Base-by-base conservation (phyloP, 2,113 vertebrate genomes). In the Todiramphus saurophagus region DNA sequence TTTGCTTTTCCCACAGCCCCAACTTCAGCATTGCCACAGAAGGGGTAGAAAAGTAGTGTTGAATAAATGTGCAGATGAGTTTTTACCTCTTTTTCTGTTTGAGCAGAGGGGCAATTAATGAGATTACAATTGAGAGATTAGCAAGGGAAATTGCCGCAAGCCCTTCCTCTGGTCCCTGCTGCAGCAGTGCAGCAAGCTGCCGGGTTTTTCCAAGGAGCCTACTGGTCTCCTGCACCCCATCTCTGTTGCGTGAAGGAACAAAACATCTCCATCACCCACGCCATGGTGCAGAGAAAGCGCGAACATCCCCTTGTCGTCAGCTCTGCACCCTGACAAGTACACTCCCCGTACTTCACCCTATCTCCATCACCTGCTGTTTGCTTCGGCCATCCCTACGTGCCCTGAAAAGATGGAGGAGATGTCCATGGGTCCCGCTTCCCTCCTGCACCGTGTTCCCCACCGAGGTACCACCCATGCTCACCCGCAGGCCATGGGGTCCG, bases 41-140 rank as follows among this genome's bases (percentile, higher is more conserved):
- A 82, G 55, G 64, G 53, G 41, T 39, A 70, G 66, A 60, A 79
- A 96, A 94, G 81, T 37, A 41, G 48, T 0, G 0, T 2, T 59
- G 83, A 94, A 94, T 58, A 73, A 91, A 79, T 0, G 14, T 1
- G 0, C 58, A 23, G 89, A 87, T 64, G 78, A 85, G 89, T 84
- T 96, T 88, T 90, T 92, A 21, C 60, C 76, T 90, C 41, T 85
- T 93, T 90, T 95, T 92, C 96, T 87, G 44, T 96, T 92, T 83
- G 94, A 55, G 80, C 91, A 89, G 77, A 83, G 77, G 78, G 89
- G 81, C 70, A 94, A 93, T 94, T 94, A 96, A 96, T 96, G 87
- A 91, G 96, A 96, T 96, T 89, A 96, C 73, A 25, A 37, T 1
- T 1, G 11, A 51, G 83, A 92, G 86, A 87, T 96, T 85, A 96